Evolutionary conservation across 2,888 invertebrate genomes (phyloP), one percentile per base, ranked within the genome.

Genomic region (Phalangium opilio): DNA sequence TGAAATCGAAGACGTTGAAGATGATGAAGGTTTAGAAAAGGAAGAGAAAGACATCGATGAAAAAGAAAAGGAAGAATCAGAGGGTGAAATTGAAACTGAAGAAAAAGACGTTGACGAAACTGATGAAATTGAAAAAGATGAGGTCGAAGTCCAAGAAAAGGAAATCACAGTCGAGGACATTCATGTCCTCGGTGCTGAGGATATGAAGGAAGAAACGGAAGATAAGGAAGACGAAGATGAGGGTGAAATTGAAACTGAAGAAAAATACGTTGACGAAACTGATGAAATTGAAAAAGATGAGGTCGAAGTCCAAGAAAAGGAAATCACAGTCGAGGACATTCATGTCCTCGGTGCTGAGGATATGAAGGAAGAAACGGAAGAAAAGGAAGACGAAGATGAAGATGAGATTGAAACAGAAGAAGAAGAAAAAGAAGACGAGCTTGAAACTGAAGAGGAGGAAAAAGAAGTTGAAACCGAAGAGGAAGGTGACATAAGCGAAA

Each of bases 61-160:
- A 32, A 15, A 47, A 43, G 44, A 50, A 44, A 7, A n/a, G 34
- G 3, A 32, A 3, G 48, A 51, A 21, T 49, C 27, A 27, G 27
- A 4, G 27, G 8, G 27, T 27, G 27, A 49, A 43, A 48, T 46
- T 12, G 18, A 17, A 18, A 11, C n/a, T 8, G 43, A 44, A 18
- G 48, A 50, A 43, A 7, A 18, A 10, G 47, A 51, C 21, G 48
- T 27, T n/a, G 14, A 19, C n/a, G 17, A 17, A 38, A 38, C 38
- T 2, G 38, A 38, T 12, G 38, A 38, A 38, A 1, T 38, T 1
- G 38, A 38, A 2, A 3, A 38, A 38, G 38, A 3, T 10, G 38
- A 38, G 14, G 8, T 27, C 4, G 27, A 17, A 38, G 18, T 18
- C 2, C 15, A 38, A 38, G 38, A 38, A 38, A 1, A 17, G 1